Base-by-base conservation (phyloP, 2,113 vertebrate species). In the Osmerus eperlanus region DNA sequence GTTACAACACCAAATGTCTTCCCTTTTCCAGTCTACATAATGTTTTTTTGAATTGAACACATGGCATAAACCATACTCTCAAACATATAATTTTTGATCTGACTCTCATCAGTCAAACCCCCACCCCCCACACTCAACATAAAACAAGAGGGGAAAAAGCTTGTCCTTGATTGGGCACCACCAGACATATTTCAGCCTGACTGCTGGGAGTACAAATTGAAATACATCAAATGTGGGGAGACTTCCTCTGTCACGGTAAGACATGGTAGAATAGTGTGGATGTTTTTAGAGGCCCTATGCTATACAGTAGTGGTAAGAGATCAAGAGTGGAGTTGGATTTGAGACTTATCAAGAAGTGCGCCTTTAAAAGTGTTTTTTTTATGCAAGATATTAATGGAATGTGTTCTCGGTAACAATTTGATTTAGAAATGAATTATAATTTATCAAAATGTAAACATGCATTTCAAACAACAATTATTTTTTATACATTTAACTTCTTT, bases 161-260 rank as follows among this genome's bases (percentile, higher is more conserved):
- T 92, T n/a, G 0, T 0, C 0, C 41, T 92, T 66, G 70, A 3
- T 0, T 78, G 72, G 61, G 13, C 0, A 0, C 1, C 0, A 16
- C 68, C 64, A 1, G 9, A 29, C 0, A 1, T 79, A 0, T 2
- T 7, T 8, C 0, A 0, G 0, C 0, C 0, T 0, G 0, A 12
- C 0, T 2, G 0, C 3, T 84, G 68, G 83, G 1, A 0, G 0
- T 87, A 79, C n/a, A 3, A 2, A 0, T 15, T 86, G 51, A 77
- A 23, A 21, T 81, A 84, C 68, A 86, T 1, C 0, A 21, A 32
- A 7, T 90, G 91, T 71, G 28, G 51, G 5, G 0, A 41, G 0
- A 0, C 1, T 0, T 0, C 0, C 4, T 5, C 9, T 47, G 9
- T 9, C 7, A 47, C 1, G 9, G 83, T 88, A 72, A 80, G 84